phyloP scores from a whole-genome alignment of 2,113 vertebrate genomes.

The Tragelaphus imberbis region DNA sequence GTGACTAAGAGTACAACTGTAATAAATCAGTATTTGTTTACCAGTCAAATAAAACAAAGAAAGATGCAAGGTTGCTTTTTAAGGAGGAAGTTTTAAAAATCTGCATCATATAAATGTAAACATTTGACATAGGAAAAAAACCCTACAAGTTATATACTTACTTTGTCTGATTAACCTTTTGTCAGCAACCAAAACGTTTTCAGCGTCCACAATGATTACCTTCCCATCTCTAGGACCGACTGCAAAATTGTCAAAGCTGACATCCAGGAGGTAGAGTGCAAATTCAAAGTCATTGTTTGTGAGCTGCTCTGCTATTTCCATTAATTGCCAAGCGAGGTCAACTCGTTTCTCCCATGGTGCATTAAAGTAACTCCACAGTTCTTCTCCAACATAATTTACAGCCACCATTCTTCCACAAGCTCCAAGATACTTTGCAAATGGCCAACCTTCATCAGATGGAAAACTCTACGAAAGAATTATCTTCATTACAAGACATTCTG shows the following conservation, averaged over 20 bases:
- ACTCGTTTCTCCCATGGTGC: conserved; percentile 96
- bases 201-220: conserved; percentile 98
- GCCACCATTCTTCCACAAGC: conserved; percentile 98
- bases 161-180: conserved; percentile 97
- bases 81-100: neutral
- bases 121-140: neutral
- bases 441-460: conserved; percentile 98
- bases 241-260: conserved; percentile 99
- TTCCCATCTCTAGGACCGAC: conserved; percentile 97
- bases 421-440: conserved; percentile 97
- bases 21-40: neutral
- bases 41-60: neutral
- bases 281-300: conserved; percentile 99
- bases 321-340: conserved; percentile 94
- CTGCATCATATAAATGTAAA: neutral
- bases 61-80: neutral
- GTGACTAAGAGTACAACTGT: neutral
- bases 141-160: conserved; percentile 79
- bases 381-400: conserved; percentile 97
- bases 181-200: conserved; percentile 98
- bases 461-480: conserved; percentile 87
- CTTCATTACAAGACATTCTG: conserved; percentile 33
- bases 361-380: conserved; percentile 97
- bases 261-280: conserved; percentile 98
- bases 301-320: conserved; percentile 99